phyloP scores from a whole-genome alignment of 2,888 invertebrate genomes.

The Netelia melanura region DNA sequence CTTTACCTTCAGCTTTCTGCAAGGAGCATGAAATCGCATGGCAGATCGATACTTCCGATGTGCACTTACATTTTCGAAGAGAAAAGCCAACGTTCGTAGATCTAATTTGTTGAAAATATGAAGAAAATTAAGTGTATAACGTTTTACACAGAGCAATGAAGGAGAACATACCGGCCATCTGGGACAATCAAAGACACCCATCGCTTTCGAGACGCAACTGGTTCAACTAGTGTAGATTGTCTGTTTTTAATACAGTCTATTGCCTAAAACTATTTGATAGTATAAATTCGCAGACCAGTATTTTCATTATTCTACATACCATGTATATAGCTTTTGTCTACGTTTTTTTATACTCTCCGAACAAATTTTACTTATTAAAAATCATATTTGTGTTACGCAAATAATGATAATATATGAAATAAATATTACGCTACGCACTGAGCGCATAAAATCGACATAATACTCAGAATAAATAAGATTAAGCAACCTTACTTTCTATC shows the following conservation, averaged over 20 bases:
- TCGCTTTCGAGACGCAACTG: slow-evolving; percentile 56
- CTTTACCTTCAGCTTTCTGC: slow-evolving; percentile 46
- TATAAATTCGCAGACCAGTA: slow-evolving; percentile 43
- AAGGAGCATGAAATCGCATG: slow-evolving; percentile 44
- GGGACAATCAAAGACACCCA: slow-evolving; percentile 62
- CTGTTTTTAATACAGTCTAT: slow-evolving; percentile 1
- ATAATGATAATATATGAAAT: too few species aligned
- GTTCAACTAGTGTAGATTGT: slow-evolving; percentile 50
- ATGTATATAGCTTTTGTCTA: slow-evolving; percentile 34
- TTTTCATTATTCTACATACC: slow-evolving; percentile 31
- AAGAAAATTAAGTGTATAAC: slow-evolving; percentile 47
- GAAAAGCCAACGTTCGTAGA: slow-evolving; percentile 12
- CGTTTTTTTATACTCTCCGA: slow-evolving; percentile 24
- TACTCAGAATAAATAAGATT: too few species aligned
- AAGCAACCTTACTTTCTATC: too few species aligned
- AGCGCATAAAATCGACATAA: not conserved
- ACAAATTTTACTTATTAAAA: slow-evolving; percentile 20
- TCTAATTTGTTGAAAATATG: slow-evolving; percentile 30
- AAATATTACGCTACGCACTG: not conserved
- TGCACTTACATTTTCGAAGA: slow-evolving; percentile 44
- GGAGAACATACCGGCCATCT: slow-evolving; percentile 72
- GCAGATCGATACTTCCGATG: slow-evolving; percentile 10
- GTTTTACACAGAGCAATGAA: slow-evolving; percentile 73
- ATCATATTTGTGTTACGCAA: not conserved
- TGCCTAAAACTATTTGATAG: slow-evolving; percentile 22